Evolutionary conservation across 2,797 vertebrate species (phyloP).

Genomic region (Meda fulgida): DNA sequence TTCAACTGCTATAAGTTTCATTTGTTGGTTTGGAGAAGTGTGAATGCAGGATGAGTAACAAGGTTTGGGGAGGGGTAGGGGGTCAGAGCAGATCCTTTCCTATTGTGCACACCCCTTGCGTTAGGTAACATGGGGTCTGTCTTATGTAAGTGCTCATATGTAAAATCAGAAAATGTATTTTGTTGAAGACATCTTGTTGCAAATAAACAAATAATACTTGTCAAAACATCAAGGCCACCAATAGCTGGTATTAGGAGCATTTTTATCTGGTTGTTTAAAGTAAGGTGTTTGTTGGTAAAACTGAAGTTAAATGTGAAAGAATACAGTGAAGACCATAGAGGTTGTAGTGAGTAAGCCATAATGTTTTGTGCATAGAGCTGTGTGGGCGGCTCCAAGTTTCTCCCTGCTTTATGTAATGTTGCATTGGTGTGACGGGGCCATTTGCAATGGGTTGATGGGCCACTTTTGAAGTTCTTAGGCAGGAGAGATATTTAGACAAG

Average conservation of each 20-base stretch:
- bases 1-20: background rate
- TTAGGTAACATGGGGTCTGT: constrained; percentile 2
- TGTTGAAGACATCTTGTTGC: background rate
- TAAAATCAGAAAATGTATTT: constrained; percentile 21
- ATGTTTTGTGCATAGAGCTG: constrained; percentile 44
- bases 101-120: constrained; percentile 34
- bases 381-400: constrained; percentile 32
- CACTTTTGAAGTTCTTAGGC: constrained; percentile 41
- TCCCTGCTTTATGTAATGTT: constrained; percentile 41
- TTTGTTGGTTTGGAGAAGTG: background rate
- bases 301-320: background rate
- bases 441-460: constrained; percentile 36
- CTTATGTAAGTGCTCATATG: constrained; percentile 24
- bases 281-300: background rate
- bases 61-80: background rate
- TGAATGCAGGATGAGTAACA: background rate
- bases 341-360: constrained; percentile 32
- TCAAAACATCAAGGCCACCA: background rate
- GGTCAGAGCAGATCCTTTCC: constrained; percentile 19
- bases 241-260: background rate
- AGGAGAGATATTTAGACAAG: constrained; percentile 16
- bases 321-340: constrained; percentile 14
- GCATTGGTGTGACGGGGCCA: constrained; percentile 41
- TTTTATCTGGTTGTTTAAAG: background rate
- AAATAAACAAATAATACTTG: background rate